Base-by-base conservation (phyloP, 1,140 invertebrate species). In the Sinella curviseta region DNA sequence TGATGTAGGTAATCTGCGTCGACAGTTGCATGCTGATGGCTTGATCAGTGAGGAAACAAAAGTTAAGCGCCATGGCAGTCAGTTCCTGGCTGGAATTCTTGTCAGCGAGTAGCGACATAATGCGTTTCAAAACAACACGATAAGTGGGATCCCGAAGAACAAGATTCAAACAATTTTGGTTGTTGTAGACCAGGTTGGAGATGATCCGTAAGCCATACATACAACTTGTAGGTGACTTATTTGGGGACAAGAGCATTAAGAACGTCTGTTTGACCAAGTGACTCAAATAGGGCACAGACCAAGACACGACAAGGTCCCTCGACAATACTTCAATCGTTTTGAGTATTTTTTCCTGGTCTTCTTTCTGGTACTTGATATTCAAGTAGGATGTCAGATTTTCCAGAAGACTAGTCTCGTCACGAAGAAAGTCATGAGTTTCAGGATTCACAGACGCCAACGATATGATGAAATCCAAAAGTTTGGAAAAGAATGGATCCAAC, bases 291-390 rank as follows among this genome's bases (percentile, higher is more conserved):
- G 79, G 76, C 2, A 16, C 28, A 24, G 70, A 39, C 76, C 76
- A 77, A n/a, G 2, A 2, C 0, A 80, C 31, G 1, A 33, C 24
- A 8, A 80, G 3, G 48, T 77, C 30, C 55, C 79, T 4, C 0
- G 79, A 31, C 2, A 74, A 26, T 1, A 67, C 20, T 24, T 77
- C 79, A 70, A 80, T 36, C n/a, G 20, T 34, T n/a, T 77, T 17
- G 20, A 80, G n/a, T 1, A 60, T 74, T 3, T 3, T 1, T 1
- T 39, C 3, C 39, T 78, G 36, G 20, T 31, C 26, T 4, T 8
- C 28, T 4, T 14, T 3, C 12, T 60, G 12, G 24, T 60, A 60
- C 57, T 60, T 60, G 57, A 3, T 4, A 60, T 16, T n/a, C 12
- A 60, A 26, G 24, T 4, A 60, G 12, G 24, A 60, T 4, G 57